phyloP scores from a whole-genome alignment of 53 echinoderm and acorn worm genomes.

The Patiria pectinifera region DNA sequence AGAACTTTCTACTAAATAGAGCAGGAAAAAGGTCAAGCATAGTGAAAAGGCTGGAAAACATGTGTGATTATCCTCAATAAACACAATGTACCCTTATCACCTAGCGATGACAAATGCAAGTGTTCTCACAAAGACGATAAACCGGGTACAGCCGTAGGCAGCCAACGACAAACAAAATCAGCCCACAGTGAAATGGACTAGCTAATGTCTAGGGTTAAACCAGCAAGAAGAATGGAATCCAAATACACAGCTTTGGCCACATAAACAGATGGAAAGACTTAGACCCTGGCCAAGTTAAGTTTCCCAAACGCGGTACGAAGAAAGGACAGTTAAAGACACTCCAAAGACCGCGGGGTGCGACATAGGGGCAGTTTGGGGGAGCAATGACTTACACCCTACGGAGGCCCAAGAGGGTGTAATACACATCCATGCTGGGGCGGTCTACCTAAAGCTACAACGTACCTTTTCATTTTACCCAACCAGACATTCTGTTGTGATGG shows the following conservation, averaged over 20 bases:
- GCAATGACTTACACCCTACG: conserved; percentile 39
- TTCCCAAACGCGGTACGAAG: conserved; percentile 7
- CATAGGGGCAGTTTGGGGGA: conserved; percentile 16
- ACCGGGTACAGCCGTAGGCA: not conserved
- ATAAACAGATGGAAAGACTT: conserved; percentile 31
- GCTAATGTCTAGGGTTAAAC: not conserved
- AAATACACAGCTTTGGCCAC: not conserved
- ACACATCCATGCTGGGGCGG: not conserved
- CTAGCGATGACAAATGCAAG: conserved; percentile 38
- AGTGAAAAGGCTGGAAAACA: conserved; percentile 10
- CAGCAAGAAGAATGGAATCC: not conserved
- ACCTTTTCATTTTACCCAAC: conserved; percentile 5
- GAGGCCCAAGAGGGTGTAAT: not conserved
- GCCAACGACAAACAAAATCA: conserved; percentile 3
- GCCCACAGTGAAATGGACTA: conserved; percentile 5
- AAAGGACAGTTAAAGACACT: conserved; percentile 43
- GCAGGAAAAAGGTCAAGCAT: not conserved
- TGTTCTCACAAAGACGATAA: conserved; percentile 26
- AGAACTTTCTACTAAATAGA: conserved; percentile 8
- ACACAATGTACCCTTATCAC: conserved; percentile 37
- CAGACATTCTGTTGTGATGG: conserved; percentile 26
- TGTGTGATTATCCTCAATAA: conserved; percentile 38
- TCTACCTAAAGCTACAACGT: not conserved
- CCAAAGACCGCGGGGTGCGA: conserved; percentile 23
- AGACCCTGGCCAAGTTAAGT: conserved; percentile 31